Evolutionary conservation across 2,113 vertebrate species (phyloP), one percentile per base, ranked within the genome.

Genomic region (Steatornis caripensis): DNA sequence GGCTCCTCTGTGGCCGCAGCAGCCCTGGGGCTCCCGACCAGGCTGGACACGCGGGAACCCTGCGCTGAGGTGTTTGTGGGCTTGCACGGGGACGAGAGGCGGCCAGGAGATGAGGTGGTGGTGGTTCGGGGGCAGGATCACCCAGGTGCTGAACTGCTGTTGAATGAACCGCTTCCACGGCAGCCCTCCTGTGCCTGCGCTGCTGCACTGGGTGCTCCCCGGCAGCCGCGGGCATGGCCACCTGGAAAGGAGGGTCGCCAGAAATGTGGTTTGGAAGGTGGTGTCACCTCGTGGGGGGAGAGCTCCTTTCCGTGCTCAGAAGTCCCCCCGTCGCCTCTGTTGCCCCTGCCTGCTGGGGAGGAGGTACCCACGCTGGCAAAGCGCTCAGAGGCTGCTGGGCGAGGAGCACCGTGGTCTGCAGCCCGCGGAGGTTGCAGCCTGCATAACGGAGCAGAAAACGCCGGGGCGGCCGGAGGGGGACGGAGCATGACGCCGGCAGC

Each of bases 191-290:
- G n/a, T n/a, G n/a, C n/a, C n/a, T n/a, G n/a, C n/a, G n/a, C n/a
- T 89, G 32, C 19, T 26, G 55, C 27, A 7, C 20, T 11, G 41
- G 16, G 7, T 34, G 53, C 43, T 46, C 41, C 43, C 48, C 0
- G 1, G 34, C 34, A 58, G 26, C 64, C 55, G 14, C 1, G 2
- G 9, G 20, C 68, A 36, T 1, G 0, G 48, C 66, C 22, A 3
- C 6, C 10, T 23, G 76, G 21, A 39, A 71, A n/a, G 43, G n/a
- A 48, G 13, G 17, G 8, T n/a, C 2, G 3, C 15, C 37, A 53
- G 21, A 66, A 54, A 22, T 1, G 6, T 11, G 22, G 8, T 41
- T 71, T 15, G 53, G 37, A 18, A 48, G 14, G 39, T 19, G 27
- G 16, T 54, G 21, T 18, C 16, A 6, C 17, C 27, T 48, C 36